Evolutionary conservation across 2,888 invertebrate species (phyloP), one percentile per base, ranked within the genome.

Genomic region (Pristionchus exspectatus): DNA sequence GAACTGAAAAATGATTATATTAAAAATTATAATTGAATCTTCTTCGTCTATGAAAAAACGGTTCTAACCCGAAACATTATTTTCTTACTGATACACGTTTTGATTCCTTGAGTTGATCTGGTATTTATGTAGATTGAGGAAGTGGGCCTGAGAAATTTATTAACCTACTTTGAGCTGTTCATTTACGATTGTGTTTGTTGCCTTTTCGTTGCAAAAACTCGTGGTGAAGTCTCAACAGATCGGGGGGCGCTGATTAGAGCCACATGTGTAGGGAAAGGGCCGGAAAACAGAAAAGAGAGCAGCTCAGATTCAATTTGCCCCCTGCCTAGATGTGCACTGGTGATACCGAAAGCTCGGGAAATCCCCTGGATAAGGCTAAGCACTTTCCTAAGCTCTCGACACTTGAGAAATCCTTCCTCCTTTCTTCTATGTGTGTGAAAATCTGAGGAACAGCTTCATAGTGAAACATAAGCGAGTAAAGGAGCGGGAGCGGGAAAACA

Each of bases 281-380:
- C 24, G 24, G 69, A 69, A 30, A 27, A n/a, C 9, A 7, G 72
- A 81, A n/a, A 81, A 81, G 54, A 27, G 72, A 24, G 50, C 21
- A 24, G 50, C 63, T 21, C 24, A 18, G 50, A 81, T 81, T 81
- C n/a, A 81, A 81, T 81, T 81, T 44, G 18, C 44, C 77, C 24
- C 63, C 63, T 21, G 56, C 18, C 18, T 21, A 81, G 81, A 81
- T 81, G 9, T 81, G 81, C 27, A 81, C 81, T 81, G n/a, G 54
- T 16, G 81, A 81, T 81, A 81, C 81, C 81, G 54, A 21, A 21
- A 7, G 30, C 18, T 3, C 30, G 18, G 72, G n/a, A 66, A 66
- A 69, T 69, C 69, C 69, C 69, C 12, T 12, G 2, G 14, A 33
- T 33, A 69, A 24, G 10, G 63, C 63, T 63, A 69, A 69, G 69